Evolutionary conservation across 2,113 vertebrate genomes (phyloP), one percentile per base, ranked within the genome.

Genomic region (Onychostruthus taczanowskii): DNA sequence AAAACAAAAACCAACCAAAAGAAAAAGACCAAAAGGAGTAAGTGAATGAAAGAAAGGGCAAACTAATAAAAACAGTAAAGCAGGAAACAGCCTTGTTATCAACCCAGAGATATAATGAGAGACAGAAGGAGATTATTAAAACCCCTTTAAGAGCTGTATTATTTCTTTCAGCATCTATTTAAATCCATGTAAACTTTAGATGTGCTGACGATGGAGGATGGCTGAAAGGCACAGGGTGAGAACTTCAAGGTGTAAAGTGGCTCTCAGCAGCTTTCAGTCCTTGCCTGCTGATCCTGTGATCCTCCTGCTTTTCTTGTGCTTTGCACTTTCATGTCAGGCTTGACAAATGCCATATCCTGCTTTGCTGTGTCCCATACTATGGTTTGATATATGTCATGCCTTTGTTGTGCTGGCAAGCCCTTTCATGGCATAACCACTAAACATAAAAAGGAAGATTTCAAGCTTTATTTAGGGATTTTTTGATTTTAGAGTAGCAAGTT

Each of bases 71-170:
- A 96, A 69, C 10, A 81, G 86, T 39, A 86, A 78, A 95, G 67
- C 81, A 94, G 82, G 84, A 95, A 94, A 82, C 67, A 95, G 89
- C 74, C 84, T 89, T 76, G 46, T 89, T 95, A 87, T 66, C 78
- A 93, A 84, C 30, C 20, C 82, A 86, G 67, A 93, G 84, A 87
- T 86, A 74, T 74, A 91, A 92, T 15, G 10, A 94, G 87, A 93
- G 90, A 91, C 92, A 93, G 92, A 59, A 95, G 83, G 72, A 67
- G 69, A 92, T 82, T 75, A 94, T 80, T 44, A 72, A 79, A 93
- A 89, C 55, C 31, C 50, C 86, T 91, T 91, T 49, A 87, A 91
- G 72, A 91, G 50, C 62, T 62, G 53, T 27, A 44, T 79, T 85
- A 59, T 73, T 93, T 88, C 72, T 85, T 95, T 70, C 63, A 76